Base-by-base conservation (phyloP, 2,797 vertebrate genomes). In the Schizopygopsis malacanthus region DNA sequence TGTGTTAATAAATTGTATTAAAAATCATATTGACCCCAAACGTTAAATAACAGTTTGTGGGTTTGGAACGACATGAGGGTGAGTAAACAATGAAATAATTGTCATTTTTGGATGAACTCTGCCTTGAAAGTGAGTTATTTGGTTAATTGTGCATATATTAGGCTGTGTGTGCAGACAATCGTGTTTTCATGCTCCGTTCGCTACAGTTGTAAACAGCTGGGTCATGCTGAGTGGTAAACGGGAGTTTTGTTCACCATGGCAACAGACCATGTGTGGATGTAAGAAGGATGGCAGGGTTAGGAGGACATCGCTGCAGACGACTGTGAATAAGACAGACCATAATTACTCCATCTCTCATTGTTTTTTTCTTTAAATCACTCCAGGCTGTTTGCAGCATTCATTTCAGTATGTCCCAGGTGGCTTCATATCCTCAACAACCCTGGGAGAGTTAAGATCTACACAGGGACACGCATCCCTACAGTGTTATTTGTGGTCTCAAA, bases 261-360 rank as follows among this genome's bases (percentile, higher is more conserved):
- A 90, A 89, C 88, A 73, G 82, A 39, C 81, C 83, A 77, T 25
- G 67, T 50, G 52, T 72, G 45, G 79, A 82, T 45, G 88, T 85
- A 77, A 88, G 84, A 79, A 85, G 80, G 85, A 86, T 85, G 89
- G 83, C 81, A 75, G 76, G 88, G 87, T 88, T 87, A 86, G 77
- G 52, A 86, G 83, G 89, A 70, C 85, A 63, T 65, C 33, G 59
- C 45, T 47, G 65, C 67, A 89, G 90, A 90, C 45, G 82, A 85
- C 82, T 76, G 81, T 85, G 89, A 89, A 86, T 79, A 88, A 87
- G 84, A 88, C 85, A 6, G 70, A 86, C 83, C 82, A 33, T 88
- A 90, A 91, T 91, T 89, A 88, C 88, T 89, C 88, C 72, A 71
- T 87, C 84, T 88, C 87, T 75, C 79, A 50, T 37, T 28, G 25